Percentiles rank a stretch among this genome's conserved stretches.
Conservation (phyloP, 2,113 vertebrate species). For the Ardeotis arabs region DNA sequence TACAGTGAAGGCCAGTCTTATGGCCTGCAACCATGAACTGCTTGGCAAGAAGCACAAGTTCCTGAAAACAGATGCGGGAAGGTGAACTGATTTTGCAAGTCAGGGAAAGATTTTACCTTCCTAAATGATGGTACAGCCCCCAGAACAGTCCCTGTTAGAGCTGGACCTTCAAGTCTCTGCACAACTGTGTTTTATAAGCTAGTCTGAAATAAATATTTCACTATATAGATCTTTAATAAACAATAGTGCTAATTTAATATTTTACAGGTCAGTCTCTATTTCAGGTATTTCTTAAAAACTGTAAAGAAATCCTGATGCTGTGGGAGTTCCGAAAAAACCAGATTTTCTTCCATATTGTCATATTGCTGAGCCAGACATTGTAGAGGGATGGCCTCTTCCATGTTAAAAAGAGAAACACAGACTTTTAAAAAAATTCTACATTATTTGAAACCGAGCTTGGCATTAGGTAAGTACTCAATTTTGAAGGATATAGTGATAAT, state of each 20-base stretch:
- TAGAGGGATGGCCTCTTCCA: not conserved
- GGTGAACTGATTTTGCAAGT: not conserved
- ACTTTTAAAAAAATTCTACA: not conserved
- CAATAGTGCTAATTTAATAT: not conserved
- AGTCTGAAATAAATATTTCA: not conserved
- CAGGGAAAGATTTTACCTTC: not conserved
- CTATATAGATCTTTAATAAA: not conserved
- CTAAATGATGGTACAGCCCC: not conserved
- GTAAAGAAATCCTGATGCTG: not conserved
- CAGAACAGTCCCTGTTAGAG: not conserved
- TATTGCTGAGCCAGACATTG: not conserved
- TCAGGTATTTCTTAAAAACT: not conserved
- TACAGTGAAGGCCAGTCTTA: not conserved
- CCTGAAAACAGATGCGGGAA: not conserved
- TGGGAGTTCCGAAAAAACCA: not conserved
- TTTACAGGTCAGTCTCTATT: not conserved
- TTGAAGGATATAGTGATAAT: not conserved
- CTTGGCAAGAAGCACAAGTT: not conserved
- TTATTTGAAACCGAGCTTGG: not conserved
- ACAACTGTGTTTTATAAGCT: not conserved
- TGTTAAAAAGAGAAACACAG: not conserved
- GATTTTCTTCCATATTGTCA: not conserved
- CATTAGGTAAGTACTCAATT: not conserved
- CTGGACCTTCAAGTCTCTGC: not conserved
- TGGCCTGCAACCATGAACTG: not conserved